Conservation (phyloP, 2,797 vertebrate genomes). For the Macrochelys suwanniensis region DNA sequence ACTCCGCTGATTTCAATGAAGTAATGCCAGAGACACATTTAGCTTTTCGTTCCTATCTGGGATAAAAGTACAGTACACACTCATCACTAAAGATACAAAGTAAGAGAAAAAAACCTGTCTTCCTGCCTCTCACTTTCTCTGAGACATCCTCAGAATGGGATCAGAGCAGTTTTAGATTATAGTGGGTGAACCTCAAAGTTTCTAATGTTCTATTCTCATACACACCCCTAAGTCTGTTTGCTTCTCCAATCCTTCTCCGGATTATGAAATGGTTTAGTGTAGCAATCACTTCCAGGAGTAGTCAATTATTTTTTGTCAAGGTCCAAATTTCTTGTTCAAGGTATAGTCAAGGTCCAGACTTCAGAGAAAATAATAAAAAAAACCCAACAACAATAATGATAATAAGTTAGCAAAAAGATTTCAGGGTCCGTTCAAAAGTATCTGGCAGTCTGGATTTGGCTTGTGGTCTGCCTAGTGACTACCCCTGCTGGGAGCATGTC, state of each 20-base stretch:
- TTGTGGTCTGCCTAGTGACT: no score
- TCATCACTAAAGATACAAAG: not conserved
- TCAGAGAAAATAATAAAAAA: no score
- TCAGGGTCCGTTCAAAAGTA: no score
- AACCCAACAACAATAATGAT: no score
- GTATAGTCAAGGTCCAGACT: no score
- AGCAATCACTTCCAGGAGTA: not conserved
- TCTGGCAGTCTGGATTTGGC: no score
- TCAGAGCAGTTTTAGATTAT: not conserved
- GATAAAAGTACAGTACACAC: not conserved
- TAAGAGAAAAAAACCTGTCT: not conserved
- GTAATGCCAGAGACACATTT: conserved; percentile 34
- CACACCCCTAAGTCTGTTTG: not conserved
- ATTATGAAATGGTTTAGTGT: not conserved
- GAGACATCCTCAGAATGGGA: not conserved
- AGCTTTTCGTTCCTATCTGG: not conserved
- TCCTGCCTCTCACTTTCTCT: not conserved
- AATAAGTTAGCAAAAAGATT: no score
- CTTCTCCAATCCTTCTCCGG: not conserved
- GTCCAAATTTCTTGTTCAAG: no score
- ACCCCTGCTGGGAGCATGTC: not conserved
- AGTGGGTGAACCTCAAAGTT: not conserved
- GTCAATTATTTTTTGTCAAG: no score
- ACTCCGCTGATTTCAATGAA: conserved; percentile 27
- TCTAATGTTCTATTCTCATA: not conserved